Evolutionary conservation across 2,888 invertebrate species (phyloP).

Genomic region (Andrena flavipes): DNA sequence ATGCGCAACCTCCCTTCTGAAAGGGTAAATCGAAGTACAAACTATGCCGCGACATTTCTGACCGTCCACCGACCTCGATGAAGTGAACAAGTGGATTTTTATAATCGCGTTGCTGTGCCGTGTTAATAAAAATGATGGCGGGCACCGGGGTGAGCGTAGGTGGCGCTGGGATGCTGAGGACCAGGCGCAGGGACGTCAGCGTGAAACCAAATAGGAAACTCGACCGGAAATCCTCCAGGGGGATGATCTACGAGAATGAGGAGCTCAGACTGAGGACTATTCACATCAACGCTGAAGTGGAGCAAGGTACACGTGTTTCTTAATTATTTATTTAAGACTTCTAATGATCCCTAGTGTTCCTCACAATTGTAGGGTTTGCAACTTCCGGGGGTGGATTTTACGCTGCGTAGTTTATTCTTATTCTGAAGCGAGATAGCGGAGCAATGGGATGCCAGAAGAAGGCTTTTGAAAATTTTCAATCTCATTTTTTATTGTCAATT

Average conservation of each 20-base stretch:
- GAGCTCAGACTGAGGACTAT: slow-evolving; percentile 95
- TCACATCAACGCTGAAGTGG: slow-evolving; percentile 96
- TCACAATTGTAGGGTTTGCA: background rate
- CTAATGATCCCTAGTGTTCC: background rate
- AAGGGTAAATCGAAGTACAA: background rate
- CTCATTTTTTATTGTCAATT: too few species aligned
- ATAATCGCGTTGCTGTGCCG: background rate
- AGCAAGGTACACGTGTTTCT: slow-evolving; percentile 88
- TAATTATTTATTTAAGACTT: background rate
- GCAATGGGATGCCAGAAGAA: too few species aligned
- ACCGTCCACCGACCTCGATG: background rate
- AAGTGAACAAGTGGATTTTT: slow-evolving; percentile 3
- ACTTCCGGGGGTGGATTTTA: too few species aligned
- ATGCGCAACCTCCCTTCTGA: background rate
- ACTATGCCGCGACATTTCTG: background rate
- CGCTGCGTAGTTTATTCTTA: too few species aligned
- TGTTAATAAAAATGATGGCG: slow-evolving; percentile 77
- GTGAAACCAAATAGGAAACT: slow-evolving; percentile 95
- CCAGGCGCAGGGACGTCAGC: slow-evolving; percentile 94
- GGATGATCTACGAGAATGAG: slow-evolving; percentile 97
- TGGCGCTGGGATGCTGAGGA: slow-evolving; percentile 90
- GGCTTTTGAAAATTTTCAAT: too few species aligned
- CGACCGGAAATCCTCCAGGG: slow-evolving; percentile 95
- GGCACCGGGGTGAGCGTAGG: slow-evolving; percentile 78
- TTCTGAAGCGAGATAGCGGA: too few species aligned